Evolutionary conservation across 2,113 vertebrate genomes (phyloP), one percentile per base, ranked within the genome.

Genomic region (Chascanopsetta lugubris): DNA sequence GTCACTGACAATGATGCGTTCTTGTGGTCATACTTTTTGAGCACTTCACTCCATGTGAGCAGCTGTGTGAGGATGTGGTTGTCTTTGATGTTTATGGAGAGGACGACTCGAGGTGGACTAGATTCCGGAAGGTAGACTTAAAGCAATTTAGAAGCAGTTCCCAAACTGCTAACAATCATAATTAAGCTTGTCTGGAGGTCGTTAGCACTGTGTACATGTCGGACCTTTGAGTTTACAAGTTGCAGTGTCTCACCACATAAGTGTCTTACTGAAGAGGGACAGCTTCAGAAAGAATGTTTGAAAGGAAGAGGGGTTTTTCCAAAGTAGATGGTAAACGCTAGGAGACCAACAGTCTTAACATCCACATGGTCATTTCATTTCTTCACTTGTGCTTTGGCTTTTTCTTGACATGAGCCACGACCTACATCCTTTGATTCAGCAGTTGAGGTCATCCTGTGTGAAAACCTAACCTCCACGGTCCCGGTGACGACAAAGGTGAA

Each of bases 181-280:
- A 79, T 82, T 88, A 84, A 68, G 72, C 61, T 69, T 67, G 76
- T 80, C 81, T 86, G 80, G 77, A 75, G 85, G 82, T 83, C 72
- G 72, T 83, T 85, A 85, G 79, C 70, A 69, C 36, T 50, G 63
- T 57, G 61, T 83, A 69, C 70, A 85, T 56, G 76, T 80, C 53
- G 51, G 40, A 59, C 43, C 53, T 79, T 24, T 61, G 62, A 75
- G 56, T 85, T 87, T 81, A 83, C 76, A 48, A 82, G 71, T 70
- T 54, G 64, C 56, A 55, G 27, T 47, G 78, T 76, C 71, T 82
- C 62, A 73, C 67, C 61, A 57, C 65, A 79, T 60, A 88, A 79
- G 62, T 63, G 66, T 46, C 64, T 54, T 24, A 72, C 27, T 63
- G 82, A 73, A 66, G 66, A 66, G 51, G 49, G 79, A 77, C 53